Evolutionary conservation across 2,888 invertebrate genomes (phyloP), one percentile per base, ranked within the genome.

Genomic region (Deladenus siricidicola): DNA sequence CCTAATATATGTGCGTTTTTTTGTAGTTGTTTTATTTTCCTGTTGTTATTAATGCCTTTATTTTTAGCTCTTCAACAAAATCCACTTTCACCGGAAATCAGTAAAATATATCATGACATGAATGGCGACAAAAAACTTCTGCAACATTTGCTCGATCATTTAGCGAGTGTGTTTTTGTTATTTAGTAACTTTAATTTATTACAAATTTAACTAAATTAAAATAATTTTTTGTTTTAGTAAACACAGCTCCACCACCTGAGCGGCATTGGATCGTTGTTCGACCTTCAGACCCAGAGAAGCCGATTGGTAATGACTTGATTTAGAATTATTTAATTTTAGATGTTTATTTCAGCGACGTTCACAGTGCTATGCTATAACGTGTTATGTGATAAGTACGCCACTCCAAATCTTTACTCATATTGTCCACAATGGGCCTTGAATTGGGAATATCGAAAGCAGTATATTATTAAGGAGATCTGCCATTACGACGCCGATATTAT

Each of bases 331-430:
- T 34, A 19, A 30, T 48, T 2, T 19, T n/a, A 48, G 21, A 26
- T 54, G 29, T 66, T 34, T 1, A n/a, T 61, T 65, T 3, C 21
- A 69, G 63, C 68, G 4, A 55, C 69, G 81, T 94, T 96, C 84
- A 94, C 96, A 71, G 93, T 96, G 78, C 92, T 98, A 90, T 96
- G 96, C 82, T 98, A 98, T 85, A 98, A 98, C 83, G 93, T 98
- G 70, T 85, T 98, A 72, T 94, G 96, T 84, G 94, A 96, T 85
- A 94, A 94, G 83, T 96, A 94, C 81, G 96, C 96, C 66, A 96
- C 96, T 56, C 84, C 93, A 76, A 92, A 93, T 83, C 90, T 93
- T 39, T 98, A 98, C 84, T 93, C 91, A 74, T 98, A 98, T 83
- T 98, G 96, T 81, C 96, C 98, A 24, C 89, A 90, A 74, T 98